Evolutionary conservation across 2,797 vertebrate genomes (phyloP), one percentile per base, ranked within the genome.

Genomic region (Melanogrammus aeglefinus): DNA sequence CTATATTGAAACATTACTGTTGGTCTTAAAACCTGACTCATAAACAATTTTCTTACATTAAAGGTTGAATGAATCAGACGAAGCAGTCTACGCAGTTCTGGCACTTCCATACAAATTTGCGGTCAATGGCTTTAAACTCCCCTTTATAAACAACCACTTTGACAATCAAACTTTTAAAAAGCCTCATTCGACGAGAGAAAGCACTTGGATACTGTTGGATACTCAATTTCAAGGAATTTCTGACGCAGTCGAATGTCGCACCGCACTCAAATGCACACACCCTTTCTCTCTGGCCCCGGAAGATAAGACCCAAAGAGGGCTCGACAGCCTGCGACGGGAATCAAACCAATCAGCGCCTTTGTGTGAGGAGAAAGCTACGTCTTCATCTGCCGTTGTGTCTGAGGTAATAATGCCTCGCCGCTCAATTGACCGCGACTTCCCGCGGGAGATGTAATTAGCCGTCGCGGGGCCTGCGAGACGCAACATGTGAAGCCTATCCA

Each of bases 381-480:
- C 44, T 44, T 31, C 63, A 75, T 79, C 78, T 24, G 29, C 8
- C 31, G 47, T 76, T 47, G 69, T 82, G 41, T 77, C 74, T 41
- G 6, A 4, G 71, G 29, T 77, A 76, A 81, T 75, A 57, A 57
- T 21, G 18, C 75, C n/a, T 78, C 14, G 16, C 83, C 70, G 76
- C 70, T 79, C 4, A 2, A 39, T 38, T 75, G 39, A 57, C 41
- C 10, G 33, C 14, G 24, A 27, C 47, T 80, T 81, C 75, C 80
- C 27, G 41, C 47, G 47, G 74, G 69, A 76, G 77, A 75, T 24
- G 66, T 51, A 77, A 74, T 63, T 75, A 80, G 51, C 14, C 3
- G 76, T 24, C 0, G 47, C 24, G 13, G 24, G 24, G 31, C 27
- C 57, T 74, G 31, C 75, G 76, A 33, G 77, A 76, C 47, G 71